Evolutionary conservation across 2,113 vertebrate species (phyloP).

Genomic region (Narcine bancroftii): DNA sequence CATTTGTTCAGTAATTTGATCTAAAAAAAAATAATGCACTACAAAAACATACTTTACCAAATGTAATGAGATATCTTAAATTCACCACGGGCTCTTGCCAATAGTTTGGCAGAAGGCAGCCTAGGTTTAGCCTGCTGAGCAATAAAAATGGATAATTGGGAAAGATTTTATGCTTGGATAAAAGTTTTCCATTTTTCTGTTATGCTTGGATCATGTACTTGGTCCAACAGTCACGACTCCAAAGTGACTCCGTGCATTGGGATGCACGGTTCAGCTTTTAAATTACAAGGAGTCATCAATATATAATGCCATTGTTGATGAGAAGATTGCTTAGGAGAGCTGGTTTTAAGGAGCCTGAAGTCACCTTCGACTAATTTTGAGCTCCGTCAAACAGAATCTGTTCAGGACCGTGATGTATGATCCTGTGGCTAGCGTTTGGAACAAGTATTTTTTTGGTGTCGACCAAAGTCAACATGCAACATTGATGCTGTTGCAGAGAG

Average conservation of each 20-base stretch:
- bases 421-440: not conserved
- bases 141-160: slow-evolving; percentile 9
- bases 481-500: not conserved
- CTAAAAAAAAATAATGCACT: not conserved
- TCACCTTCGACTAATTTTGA: not conserved
- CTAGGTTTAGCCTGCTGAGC: not conserved
- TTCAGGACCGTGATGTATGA: not conserved
- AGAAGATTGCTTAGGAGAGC: not conserved
- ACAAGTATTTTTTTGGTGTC: not conserved
- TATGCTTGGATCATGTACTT: not conserved
- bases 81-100: not conserved
- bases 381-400: too few relatives aligned
- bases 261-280: not conserved
- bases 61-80: not conserved
- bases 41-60: slow-evolving; percentile 11
- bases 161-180: not conserved
- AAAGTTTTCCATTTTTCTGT: not conserved
- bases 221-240: not conserved
- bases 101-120: not conserved
- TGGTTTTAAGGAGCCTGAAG: not conserved
- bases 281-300: not conserved
- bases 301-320: not conserved
- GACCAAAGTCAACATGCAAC: not conserved
- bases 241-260: not conserved
- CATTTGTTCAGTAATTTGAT: slow-evolving; percentile 8